These are phyloP conservation scores for Dascyllus trimaculatus DNA, from an alignment of 2,113 vertebrate genomes.

Conservation along the genomic window DNA sequence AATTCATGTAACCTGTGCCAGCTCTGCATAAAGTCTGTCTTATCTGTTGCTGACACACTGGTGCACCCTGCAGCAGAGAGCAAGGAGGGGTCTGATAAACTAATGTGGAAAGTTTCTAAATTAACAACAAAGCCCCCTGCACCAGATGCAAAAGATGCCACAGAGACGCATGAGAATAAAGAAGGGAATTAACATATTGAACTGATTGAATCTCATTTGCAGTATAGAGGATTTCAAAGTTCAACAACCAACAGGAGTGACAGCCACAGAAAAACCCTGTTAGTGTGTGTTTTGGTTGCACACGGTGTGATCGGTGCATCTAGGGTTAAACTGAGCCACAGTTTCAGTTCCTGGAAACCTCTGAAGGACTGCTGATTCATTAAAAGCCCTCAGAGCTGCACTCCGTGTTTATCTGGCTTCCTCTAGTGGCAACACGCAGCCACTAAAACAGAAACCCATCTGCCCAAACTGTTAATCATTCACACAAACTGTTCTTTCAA, in stretches of 20 bases:
- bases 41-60: conserved; percentile 1
- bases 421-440: conserved; percentile 26
- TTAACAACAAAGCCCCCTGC: too few relatives aligned
- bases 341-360: conserved; percentile 32
- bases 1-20: neutral
- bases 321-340: conserved; percentile 3
- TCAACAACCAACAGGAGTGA: too few relatives aligned
- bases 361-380: conserved; percentile 45
- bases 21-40: neutral
- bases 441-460: neutral
- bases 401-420: conserved; percentile 9
- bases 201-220: too few relatives aligned
- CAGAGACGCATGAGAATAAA: too few relatives aligned
- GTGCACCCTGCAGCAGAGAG: neutral
- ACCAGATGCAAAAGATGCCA: too few relatives aligned
- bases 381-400: neutral
- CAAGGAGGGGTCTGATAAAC: neutral
- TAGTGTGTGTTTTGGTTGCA: neutral
- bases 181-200: too few relatives aligned
- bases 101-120: neutral
- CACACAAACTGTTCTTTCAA: too few relatives aligned
- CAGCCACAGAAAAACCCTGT: neutral
- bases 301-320: neutral
- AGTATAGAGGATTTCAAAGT: neutral
- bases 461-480: neutral